Evolutionary conservation across 2,113 vertebrate species (phyloP).

Genomic region (Saiga tatarica): DNA sequence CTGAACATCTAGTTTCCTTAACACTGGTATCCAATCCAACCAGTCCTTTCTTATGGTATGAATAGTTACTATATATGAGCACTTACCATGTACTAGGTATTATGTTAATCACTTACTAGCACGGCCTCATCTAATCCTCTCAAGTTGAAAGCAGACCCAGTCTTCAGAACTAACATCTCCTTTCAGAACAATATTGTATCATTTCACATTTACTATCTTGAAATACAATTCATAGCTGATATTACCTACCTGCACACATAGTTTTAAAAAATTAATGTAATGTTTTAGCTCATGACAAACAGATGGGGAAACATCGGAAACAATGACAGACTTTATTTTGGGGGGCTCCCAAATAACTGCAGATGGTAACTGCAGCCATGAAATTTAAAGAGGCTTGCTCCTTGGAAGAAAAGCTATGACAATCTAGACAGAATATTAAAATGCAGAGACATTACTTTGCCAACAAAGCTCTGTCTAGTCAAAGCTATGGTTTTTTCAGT

Average conservation of each 20-base stretch:
- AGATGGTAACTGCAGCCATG: neutral
- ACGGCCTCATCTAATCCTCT: neutral
- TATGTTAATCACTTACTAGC: neutral
- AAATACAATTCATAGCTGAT: neutral
- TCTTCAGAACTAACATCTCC: neutral
- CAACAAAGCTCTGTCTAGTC: neutral
- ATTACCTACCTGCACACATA: neutral
- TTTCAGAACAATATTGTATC: neutral
- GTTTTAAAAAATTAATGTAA: neutral
- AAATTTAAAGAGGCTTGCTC: neutral
- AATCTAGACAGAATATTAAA: neutral
- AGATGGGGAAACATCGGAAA: neutral
- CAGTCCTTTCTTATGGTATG: neutral
- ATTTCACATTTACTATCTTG: neutral
- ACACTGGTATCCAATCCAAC: neutral
- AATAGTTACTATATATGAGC: neutral
- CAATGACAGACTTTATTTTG: neutral
- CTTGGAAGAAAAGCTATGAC: neutral
- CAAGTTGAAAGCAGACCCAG: neutral
- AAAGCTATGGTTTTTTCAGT: neutral
- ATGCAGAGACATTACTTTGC: neutral
- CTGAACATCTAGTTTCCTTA: neutral
- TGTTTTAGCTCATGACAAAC: neutral
- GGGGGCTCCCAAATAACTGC: neutral
- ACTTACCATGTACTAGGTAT: neutral